A percentile compares a stretch with the other conserved stretches of the same genome.
These are phyloP conservation scores for Passer montanus DNA, from an alignment of 2,113 vertebrate genomes.

Conservation along the genomic window DNA sequence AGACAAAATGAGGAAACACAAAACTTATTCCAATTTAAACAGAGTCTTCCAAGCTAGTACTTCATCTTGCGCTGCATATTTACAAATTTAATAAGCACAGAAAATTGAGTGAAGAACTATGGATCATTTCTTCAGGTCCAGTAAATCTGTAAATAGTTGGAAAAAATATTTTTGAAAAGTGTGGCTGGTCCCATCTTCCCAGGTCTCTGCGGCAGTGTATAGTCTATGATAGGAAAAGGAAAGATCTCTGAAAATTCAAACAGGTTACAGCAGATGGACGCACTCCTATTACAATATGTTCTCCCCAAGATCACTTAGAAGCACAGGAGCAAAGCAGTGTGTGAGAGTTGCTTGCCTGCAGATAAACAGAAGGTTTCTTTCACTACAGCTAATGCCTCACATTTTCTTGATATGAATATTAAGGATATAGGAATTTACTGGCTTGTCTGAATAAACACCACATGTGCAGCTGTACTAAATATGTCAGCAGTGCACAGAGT, in stretches of 20 bases:
- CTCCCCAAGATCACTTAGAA: not conserved
- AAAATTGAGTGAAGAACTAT: not conserved
- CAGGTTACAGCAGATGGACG: rapidly evolving
- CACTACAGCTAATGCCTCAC: not conserved
- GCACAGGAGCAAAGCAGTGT: not conserved
- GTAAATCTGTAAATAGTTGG: not conserved
- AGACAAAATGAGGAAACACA: not conserved
- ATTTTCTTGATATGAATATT: not conserved
- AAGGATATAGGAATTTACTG: not conserved
- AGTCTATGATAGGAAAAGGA: not conserved
- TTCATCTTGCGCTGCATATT: not conserved
- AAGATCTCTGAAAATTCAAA: not conserved
- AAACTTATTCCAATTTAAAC: not conserved
- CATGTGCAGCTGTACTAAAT: not conserved
- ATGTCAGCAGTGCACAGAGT: not conserved
- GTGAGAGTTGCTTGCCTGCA: not conserved
- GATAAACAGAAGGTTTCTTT: constrained; percentile 1
- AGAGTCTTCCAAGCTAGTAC: not conserved
- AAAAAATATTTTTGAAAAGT: not conserved
- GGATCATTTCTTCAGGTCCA: not conserved
- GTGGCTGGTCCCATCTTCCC: not conserved
- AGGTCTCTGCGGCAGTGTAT: not conserved
- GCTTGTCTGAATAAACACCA: not conserved
- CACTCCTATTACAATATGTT: not conserved
- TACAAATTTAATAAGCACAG: not conserved